These are phyloP conservation scores for Anisognathus igniventris DNA, from an alignment of 2,797 vertebrate species.

Conservation along the genomic window DNA sequence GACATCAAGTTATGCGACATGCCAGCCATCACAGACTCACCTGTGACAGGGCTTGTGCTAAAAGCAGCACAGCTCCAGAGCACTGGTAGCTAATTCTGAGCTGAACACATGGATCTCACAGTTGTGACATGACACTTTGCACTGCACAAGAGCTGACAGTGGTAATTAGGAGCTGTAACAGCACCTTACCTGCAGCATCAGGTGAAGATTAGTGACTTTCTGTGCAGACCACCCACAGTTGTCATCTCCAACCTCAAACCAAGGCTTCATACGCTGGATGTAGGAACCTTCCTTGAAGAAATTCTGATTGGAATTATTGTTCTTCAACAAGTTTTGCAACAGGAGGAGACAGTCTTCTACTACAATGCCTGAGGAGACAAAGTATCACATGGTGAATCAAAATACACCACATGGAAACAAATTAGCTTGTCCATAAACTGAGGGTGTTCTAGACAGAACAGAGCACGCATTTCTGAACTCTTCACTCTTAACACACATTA, in stretches of 20 bases:
- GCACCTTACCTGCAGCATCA: conserved; percentile 91
- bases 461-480: neutral
- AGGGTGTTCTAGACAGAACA: neutral
- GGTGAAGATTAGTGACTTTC: conserved; percentile 96
- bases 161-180: neutral
- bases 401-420: neutral
- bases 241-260: conserved; percentile 97
- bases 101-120: accelerated
- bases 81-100: neutral
- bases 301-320: conserved; percentile 99
- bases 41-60: neutral
- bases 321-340: conserved; percentile 91
- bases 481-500: neutral
- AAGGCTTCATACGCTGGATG: conserved; percentile 97
- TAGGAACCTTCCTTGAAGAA: conserved; percentile 99
- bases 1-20: accelerated
- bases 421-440: neutral
- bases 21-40: neutral
- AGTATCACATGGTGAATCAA: neutral
- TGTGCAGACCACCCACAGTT: conserved; percentile 98
- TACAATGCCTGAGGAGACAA: conserved; percentile 86
- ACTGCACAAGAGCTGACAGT: accelerated
- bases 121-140: accelerated
- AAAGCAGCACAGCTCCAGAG: neutral
- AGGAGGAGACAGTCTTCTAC: conserved; percentile 97